A percentile compares a stretch with the other conserved stretches of the same genome.
Conservation (phyloP, 2,888 invertebrate species). For the Ligdia adustata region DNA sequence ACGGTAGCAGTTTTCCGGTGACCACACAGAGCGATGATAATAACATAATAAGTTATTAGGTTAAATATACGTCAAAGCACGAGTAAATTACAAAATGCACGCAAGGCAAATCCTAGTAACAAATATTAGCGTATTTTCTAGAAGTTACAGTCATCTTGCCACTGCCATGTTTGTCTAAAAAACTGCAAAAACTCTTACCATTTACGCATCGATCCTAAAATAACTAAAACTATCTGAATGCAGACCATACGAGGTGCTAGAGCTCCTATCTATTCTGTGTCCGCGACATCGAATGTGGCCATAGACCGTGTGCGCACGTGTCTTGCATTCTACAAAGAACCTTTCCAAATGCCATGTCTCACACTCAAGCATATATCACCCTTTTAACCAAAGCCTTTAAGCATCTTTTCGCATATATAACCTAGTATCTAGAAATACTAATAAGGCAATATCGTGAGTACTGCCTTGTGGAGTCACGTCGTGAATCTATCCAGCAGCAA, state of each 20-base stretch:
- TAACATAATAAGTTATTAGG: too few relatives aligned
- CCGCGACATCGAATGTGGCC: slow-evolving; percentile 66
- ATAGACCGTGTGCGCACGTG: slow-evolving; percentile 69
- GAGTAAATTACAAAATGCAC: too few relatives aligned
- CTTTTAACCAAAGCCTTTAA: slow-evolving; percentile 46
- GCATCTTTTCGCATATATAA: slow-evolving; percentile 23
- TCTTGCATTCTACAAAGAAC: slow-evolving; percentile 61
- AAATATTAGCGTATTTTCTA: not conserved
- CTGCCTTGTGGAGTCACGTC: not conserved
- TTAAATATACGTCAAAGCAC: too few relatives aligned
- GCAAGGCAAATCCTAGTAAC: too few relatives aligned
- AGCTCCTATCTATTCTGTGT: too few relatives aligned
- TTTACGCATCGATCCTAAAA: slow-evolving; percentile 56
- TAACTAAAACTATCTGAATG: slow-evolving; percentile 68
- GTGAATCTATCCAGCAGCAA: too few relatives aligned
- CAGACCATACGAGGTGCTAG: slow-evolving; percentile 60
- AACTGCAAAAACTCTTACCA: slow-evolving; percentile 34
- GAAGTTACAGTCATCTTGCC: slow-evolving; percentile 1
- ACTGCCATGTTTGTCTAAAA: not conserved
- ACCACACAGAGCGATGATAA: too few relatives aligned
- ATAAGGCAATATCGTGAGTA: slow-evolving; percentile 8
- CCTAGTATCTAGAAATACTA: not conserved
- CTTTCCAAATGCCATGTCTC: slow-evolving; percentile 46
- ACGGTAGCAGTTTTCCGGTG: too few relatives aligned
- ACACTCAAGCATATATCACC: slow-evolving; percentile 34